phyloP scores from a whole-genome alignment of 2,888 invertebrate species.

The Nysson spinosus region DNA sequence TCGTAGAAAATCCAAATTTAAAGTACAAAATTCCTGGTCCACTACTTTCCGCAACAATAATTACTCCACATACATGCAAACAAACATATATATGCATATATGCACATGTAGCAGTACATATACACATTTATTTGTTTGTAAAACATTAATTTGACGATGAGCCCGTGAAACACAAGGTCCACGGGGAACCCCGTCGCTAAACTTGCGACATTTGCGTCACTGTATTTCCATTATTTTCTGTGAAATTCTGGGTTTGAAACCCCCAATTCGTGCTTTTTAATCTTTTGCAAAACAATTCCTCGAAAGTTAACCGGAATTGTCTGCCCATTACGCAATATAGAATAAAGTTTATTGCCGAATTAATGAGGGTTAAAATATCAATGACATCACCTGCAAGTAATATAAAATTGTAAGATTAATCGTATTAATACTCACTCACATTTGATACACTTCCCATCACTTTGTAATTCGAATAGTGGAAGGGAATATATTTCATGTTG shows the following conservation, averaged over 20 bases:
- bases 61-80: too few relatives aligned
- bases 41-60: too few relatives aligned
- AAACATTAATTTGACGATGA: too few relatives aligned
- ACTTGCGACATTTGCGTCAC: conserved; percentile 75
- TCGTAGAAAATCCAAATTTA: too few relatives aligned
- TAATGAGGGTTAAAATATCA: conserved; percentile 93
- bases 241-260: conserved; percentile 62
- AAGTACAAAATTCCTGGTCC: too few relatives aligned
- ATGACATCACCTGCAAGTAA: conserved; percentile 83
- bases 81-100: too few relatives aligned
- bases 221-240: conserved; percentile 71
- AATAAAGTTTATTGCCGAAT: conserved; percentile 95
- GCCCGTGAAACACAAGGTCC: neutral
- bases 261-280: too few relatives aligned
- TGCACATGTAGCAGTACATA: too few relatives aligned
- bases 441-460: too few relatives aligned
- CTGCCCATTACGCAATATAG: conserved; percentile 96
- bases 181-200: neutral
- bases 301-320: conserved; percentile 91
- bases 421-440: too few relatives aligned
- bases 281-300: conserved; percentile 81
- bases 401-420: neutral
- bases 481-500: too few relatives aligned
- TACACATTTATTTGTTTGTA: too few relatives aligned
- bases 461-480: neutral